These are phyloP conservation scores for Botia almorhae DNA, from an alignment of 2,797 vertebrate species.

Conservation along the genomic window DNA sequence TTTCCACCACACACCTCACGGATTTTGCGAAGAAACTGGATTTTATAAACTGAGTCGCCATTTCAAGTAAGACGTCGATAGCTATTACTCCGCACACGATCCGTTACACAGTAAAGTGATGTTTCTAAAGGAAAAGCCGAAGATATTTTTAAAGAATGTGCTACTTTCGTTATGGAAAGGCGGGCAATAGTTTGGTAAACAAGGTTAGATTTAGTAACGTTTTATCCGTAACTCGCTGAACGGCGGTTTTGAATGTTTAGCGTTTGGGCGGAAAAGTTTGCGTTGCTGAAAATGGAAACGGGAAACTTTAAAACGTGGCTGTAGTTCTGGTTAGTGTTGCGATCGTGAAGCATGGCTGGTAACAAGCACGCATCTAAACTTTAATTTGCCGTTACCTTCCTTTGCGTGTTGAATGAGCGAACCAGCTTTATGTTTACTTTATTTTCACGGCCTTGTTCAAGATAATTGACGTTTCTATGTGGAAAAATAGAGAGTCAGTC, in stretches of 20 bases:
- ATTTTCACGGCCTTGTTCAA: neutral
- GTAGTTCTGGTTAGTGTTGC: conserved; percentile 39
- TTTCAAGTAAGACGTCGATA: conserved; percentile 78
- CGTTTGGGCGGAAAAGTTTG: conserved; percentile 67
- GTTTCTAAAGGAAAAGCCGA: conserved; percentile 56
- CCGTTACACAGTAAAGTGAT: conserved; percentile 3
- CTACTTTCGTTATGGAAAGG: conserved; percentile 64
- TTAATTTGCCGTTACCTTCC: neutral
- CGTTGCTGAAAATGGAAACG: conserved; percentile 66
- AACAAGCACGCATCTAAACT: conserved; percentile 10
- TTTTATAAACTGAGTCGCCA: conserved; percentile 72
- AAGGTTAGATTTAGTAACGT: neutral
- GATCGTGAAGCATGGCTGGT: neutral
- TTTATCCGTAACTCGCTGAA: neutral
- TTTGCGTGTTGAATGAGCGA: neutral
- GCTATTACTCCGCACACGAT: conserved; percentile 61
- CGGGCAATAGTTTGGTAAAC: conserved; percentile 61
- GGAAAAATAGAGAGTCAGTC: neutral
- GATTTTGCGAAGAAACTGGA: conserved; percentile 78
- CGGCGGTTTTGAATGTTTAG: neutral
- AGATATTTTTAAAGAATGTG: conserved; percentile 20
- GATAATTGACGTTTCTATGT: neutral
- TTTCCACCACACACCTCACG: conserved; percentile 74
- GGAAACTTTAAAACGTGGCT: conserved; percentile 83
- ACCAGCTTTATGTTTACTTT: neutral